Conservation (phyloP, 2,888 invertebrate genomes). For the Xylota segnis region DNA sequence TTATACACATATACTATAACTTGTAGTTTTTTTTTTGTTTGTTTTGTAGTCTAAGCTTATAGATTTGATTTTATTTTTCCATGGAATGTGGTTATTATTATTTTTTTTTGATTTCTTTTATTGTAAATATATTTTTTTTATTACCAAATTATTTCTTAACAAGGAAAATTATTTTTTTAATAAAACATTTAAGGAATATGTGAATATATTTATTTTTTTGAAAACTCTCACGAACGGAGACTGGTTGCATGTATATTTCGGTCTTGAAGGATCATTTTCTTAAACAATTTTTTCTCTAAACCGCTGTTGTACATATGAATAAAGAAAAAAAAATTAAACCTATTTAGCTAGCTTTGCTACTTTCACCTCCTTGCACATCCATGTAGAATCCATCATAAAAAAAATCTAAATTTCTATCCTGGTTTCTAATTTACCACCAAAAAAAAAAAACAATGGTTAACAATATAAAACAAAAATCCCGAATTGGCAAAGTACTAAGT, state of each 20-base stretch:
- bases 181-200: conserved; percentile 33
- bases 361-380: conserved; percentile 35
- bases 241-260: conserved; percentile 39
- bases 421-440: conserved; percentile 15
- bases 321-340: conserved; percentile 1
- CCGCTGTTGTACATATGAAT: conserved; percentile 10
- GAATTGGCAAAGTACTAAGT: conserved; percentile 66
- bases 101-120: conserved; percentile 14
- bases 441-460: conserved; percentile 35
- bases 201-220: conserved; percentile 22
- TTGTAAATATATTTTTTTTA: conserved; percentile 52
- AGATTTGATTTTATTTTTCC: conserved; percentile 13
- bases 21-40: neutral
- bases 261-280: conserved; percentile 1
- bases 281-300: neutral
- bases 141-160: no score
- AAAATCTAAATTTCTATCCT: conserved; percentile 26
- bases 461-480: conserved; percentile 27
- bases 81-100: conserved; percentile 43
- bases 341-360: conserved; percentile 40
- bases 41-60: conserved; percentile 11
- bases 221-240: conserved; percentile 1
- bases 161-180: neutral
- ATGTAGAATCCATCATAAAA: conserved; percentile 23
- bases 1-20: neutral